Evolutionary conservation across 1,140 invertebrate genomes (phyloP), one percentile per base, ranked within the genome.

Genomic region (Caenorhabditis inopinata): DNA sequence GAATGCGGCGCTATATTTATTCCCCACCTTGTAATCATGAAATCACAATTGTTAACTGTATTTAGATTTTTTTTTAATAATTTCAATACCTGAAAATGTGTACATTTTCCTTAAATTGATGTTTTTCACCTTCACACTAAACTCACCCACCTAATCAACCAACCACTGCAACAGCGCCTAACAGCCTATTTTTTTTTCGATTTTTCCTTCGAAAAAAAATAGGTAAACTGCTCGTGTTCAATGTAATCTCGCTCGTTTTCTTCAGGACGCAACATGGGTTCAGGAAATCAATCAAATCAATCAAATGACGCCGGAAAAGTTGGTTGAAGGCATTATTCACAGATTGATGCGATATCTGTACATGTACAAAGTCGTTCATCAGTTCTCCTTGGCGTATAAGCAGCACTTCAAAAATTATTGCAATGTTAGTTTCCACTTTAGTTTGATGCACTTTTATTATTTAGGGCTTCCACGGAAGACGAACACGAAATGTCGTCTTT

Each of bases 281-380:
- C 58, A 68, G 32, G 58, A 68, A 21, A 35, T 68, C 58, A 68
- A 38, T 21, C 29, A 68, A 2, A 21, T 68, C 32, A 68, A 68
- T 68, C 58, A 68, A 38, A 21, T 42, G 16, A 9, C 58, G 1
- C 58, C 58, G 11, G 58, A 68, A 1, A 68, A 68, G n/a, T 18
- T 68, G 2, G 32, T 42, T 25, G 58, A 68, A 68, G 25, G 23
- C 23, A 73, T 81, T 9, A 27, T 68, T 18, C 77, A 81, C 21
- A 47, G 80, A 21, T 38, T 81, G 7, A 46, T 49, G 47, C 81
- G 35, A n/a, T 81, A 76, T 42, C 49, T 45, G 27, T 35, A 78
- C 42, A 81, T 81, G 32, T 81, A 75, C 80, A 62, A 77, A 32
- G 48, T 81, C 14, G 80, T 81, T 21, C n/a, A 45, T 18, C 35